phyloP scores from a whole-genome alignment of 2,888 invertebrate species.

The Isotomurus palustris region DNA sequence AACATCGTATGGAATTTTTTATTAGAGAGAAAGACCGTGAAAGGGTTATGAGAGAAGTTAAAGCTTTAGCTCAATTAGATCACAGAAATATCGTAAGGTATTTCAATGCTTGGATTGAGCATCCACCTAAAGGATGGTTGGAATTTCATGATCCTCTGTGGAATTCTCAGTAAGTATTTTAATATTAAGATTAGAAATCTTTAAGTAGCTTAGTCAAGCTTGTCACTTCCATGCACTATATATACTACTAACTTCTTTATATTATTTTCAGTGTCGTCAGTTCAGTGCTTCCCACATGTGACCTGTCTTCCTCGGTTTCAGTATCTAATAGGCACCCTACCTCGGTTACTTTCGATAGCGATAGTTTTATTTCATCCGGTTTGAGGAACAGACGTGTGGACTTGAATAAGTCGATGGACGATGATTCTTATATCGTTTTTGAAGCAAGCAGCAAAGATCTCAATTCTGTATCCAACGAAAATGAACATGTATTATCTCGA shows the following conservation, averaged over 20 bases:
- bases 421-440: constrained; percentile 15
- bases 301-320: too few relatives aligned
- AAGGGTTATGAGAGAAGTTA: constrained; percentile 88
- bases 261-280: neutral
- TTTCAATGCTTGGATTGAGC: constrained; percentile 92
- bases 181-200: too few relatives aligned
- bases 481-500: too few relatives aligned
- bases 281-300: neutral
- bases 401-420: too few relatives aligned
- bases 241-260: too few relatives aligned
- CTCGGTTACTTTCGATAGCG: too few relatives aligned
- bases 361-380: too few relatives aligned
- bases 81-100: constrained; percentile 93
- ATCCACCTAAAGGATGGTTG: constrained; percentile 84
- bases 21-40: constrained; percentile 71
- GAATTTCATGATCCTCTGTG: constrained; percentile 67
- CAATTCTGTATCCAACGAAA: neutral
- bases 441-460: neutral
- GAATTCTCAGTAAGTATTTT: constrained; percentile 51
- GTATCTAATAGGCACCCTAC: too few relatives aligned
- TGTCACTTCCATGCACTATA: too few relatives aligned
- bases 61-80: constrained; percentile 87
- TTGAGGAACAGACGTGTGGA: too few relatives aligned
- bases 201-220: too few relatives aligned
- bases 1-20: constrained; percentile 29